phyloP scores from a whole-genome alignment of 2,888 invertebrate genomes.

The Eurytoma adleriae region DNA sequence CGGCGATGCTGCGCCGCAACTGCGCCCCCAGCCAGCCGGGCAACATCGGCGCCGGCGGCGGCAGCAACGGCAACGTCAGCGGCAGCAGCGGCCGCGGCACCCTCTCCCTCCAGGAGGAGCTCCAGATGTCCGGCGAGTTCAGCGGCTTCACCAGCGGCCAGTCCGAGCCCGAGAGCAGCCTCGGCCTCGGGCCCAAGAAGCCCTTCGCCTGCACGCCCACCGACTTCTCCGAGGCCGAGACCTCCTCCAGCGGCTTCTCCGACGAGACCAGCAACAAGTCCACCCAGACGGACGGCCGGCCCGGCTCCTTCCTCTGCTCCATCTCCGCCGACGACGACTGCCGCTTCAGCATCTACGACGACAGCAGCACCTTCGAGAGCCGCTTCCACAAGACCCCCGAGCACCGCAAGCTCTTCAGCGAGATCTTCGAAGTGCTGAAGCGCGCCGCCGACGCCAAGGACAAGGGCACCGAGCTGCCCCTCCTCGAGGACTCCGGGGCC shows the following conservation, averaged over 20 bases:
- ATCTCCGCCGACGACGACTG: slow-evolving; percentile 92
- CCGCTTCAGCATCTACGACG: slow-evolving; percentile 89
- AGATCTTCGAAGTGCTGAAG: slow-evolving; percentile 89
- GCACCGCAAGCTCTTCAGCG: slow-evolving; percentile 87
- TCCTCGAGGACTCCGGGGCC: slow-evolving; percentile 78
- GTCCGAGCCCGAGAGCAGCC: slow-evolving; percentile 47
- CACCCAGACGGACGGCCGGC: slow-evolving; percentile 88
- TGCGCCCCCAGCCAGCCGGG: slow-evolving; percentile 70
- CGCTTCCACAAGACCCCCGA: slow-evolving; percentile 90
- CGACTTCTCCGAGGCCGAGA: slow-evolving; percentile 91
- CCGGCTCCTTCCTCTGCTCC: slow-evolving; percentile 89
- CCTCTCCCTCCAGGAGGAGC: slow-evolving; percentile 83
- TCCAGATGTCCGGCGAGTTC: slow-evolving; percentile 86
- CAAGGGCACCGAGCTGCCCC: slow-evolving; percentile 85
- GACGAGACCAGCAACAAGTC: slow-evolving; percentile 88
- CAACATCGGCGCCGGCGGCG: background rate
- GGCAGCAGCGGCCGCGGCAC: background rate
- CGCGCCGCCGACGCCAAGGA: slow-evolving; percentile 90
- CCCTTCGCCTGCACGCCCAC: slow-evolving; percentile 83
- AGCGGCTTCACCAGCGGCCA: slow-evolving; percentile 78
- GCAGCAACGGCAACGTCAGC: background rate
- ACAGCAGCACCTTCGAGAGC: slow-evolving; percentile 86
- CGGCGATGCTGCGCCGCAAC: slow-evolving; percentile 67
- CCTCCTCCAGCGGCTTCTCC: slow-evolving; percentile 89
- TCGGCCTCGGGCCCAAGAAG: slow-evolving; percentile 61